Base-by-base conservation (phyloP, 2,797 vertebrate species). In the Characodon lateralis region DNA sequence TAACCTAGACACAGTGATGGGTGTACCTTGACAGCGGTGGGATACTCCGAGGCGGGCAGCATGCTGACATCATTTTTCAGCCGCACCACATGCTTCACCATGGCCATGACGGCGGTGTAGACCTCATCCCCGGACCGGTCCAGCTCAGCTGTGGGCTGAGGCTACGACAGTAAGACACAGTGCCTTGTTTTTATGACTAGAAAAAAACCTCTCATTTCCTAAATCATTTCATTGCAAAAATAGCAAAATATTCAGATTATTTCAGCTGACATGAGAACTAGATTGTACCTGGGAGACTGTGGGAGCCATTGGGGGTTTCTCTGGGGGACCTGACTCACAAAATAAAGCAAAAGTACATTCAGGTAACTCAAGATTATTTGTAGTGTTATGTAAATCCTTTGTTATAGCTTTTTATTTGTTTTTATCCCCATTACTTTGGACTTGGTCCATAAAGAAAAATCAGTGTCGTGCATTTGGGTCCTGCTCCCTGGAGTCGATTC, bases 71-170 rank as follows among this genome's bases (percentile, higher is more conserved):
- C 93, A 0, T 98, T 97, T 94, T 98, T 99, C 81, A 99, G 95
- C 73, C 96, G 94, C 55, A 98, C 95, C 80, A 98, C 98, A 0
- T 96, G 93, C 48, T 95, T 96, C 73, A 99, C 98, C 92, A 98
- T 95, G 7, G 96, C 95, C 97, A 95, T 99, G 89, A 98, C 97
- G 0, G 94, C 93, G 1, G 85, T 90, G 89, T 98, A 98, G 0
- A 98, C 97, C 6, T 82, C 51, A 78, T 99, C 98, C 0, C 95
- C 95, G 0, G 97, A 96, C 35, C 98, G 96, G 89, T 99, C 97
- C 92, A 98, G 92, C 89, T 97, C 96, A 28, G 97, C 98, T 0
- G 97, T 99, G 72, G 96, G 96, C 0, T 73, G 81, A 0, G 95
- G 93, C 93, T 97, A 83, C 18, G 86, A 41, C 41, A 16, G 46